Evolutionary conservation across 2,113 vertebrate genomes (phyloP).

Genomic region (human (Homo sapiens)): DNA sequence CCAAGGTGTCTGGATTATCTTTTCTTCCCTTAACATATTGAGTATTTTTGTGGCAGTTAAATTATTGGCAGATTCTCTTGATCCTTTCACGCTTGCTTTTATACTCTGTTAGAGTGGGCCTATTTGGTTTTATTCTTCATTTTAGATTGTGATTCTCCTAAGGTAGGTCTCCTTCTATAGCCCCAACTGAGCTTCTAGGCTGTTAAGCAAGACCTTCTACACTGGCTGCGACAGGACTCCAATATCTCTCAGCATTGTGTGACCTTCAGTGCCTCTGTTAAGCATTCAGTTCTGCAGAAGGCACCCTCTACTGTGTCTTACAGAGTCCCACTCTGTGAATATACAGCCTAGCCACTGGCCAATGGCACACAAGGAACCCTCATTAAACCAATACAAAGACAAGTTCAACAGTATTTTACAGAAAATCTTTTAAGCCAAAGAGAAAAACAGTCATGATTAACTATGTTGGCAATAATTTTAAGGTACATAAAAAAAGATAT

Average conservation of each 20-base stretch:
- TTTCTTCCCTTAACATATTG: background rate
- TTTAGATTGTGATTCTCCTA: background rate
- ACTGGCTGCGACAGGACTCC: background rate
- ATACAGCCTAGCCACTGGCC: background rate
- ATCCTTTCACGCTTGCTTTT: background rate
- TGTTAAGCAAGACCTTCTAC: background rate
- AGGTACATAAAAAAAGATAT: background rate
- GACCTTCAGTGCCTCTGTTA: background rate
- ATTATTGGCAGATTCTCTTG: background rate
- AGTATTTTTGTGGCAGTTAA: background rate
- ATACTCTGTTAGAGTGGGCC: background rate
- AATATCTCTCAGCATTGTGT: background rate
- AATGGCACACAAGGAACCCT: background rate
- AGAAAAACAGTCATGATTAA: constrained; percentile 51
- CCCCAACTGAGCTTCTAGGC: background rate
- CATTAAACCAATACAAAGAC: background rate
- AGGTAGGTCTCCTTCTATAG: background rate
- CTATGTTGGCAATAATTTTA: background rate
- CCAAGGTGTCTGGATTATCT: background rate
- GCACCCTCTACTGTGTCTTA: background rate
- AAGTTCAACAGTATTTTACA: background rate
- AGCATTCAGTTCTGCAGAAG: background rate
- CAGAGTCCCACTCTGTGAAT: background rate
- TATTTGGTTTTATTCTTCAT: background rate
- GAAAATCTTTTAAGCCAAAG: background rate